Evolutionary conservation across 2,888 invertebrate genomes (phyloP).

Genomic region (Ochlodes sylvanus): DNA sequence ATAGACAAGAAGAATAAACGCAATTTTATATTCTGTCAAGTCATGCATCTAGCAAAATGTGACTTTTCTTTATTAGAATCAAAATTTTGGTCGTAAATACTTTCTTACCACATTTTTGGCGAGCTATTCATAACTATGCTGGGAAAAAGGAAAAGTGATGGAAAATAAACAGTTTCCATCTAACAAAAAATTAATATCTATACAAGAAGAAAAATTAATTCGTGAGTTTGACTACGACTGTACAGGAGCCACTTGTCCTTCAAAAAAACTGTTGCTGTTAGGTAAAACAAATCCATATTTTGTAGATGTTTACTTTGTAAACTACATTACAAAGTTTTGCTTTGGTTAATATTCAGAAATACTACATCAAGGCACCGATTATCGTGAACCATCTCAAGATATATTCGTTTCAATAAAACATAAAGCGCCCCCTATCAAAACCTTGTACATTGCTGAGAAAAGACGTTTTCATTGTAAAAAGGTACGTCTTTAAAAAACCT

Average conservation of each 20-base stretch:
- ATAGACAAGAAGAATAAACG: conserved; percentile 48
- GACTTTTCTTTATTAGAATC: conserved; percentile 53
- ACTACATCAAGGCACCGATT: conserved; percentile 56
- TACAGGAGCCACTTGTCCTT: conserved; percentile 50
- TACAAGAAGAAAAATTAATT: conserved; percentile 71
- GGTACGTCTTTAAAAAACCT: conserved; percentile 56
- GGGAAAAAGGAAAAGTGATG: conserved; percentile 77
- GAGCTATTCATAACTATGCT: conserved; percentile 64
- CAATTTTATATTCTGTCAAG: conserved; percentile 50
- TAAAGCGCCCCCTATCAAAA: conserved; percentile 66
- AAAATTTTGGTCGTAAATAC: conserved; percentile 26
- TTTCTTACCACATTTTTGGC: conserved; percentile 21
- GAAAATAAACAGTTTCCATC: conserved; percentile 78
- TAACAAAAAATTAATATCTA: conserved; percentile 70
- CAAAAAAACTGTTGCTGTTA: conserved; percentile 60
- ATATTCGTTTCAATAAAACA: conserved; percentile 71
- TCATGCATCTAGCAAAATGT: conserved; percentile 58
- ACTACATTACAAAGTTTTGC: neutral
- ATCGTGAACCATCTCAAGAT: conserved; percentile 60
- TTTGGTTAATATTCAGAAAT: conserved; percentile 58
- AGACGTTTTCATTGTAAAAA: conserved; percentile 61
- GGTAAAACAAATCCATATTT: conserved; percentile 44
- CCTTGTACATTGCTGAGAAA: conserved; percentile 70
- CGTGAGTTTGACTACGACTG: conserved; percentile 67
- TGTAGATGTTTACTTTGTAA: neutral